Evolutionary conservation across 2,888 invertebrate genomes (phyloP), one percentile per base, ranked within the genome.

Genomic region (Endotricha flammealis): DNA sequence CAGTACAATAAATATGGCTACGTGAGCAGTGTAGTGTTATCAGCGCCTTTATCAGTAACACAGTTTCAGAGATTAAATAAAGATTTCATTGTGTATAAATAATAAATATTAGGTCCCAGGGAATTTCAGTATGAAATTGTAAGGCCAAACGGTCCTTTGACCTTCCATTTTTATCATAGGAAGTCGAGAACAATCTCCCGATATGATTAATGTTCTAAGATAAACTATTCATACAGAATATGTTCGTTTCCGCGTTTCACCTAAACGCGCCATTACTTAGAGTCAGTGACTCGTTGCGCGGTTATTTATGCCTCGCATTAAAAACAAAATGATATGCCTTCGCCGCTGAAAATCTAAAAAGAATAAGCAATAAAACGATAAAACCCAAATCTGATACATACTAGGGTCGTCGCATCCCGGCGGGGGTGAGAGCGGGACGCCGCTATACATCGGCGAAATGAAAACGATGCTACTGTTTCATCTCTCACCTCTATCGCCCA

Each of bases 301-400:
- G 77, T 83, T 85, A 85, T 85, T 85, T 85, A 86, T 80, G 77
- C 56, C 55, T 66, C 67, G 64, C 82, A 83, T 86, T 85, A 85
- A 86, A 86, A 85, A 80, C 80, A 80, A 82, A 86, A 85, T 85
- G 83, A 85, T 86, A 83, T 82, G 83, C 83, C 79, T 82, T 74
- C 80, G 75, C 80, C 73, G 78, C 79, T 83, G 83, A 85, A 86
- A 86, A 86, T 86, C 85, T 85, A 86, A 86, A 85, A 86, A 86
- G 83, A 86, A 86, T 86, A 86, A 82, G 86, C 86, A 85, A 85
- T 86, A 86, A 86, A 86, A 86, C 83, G 83, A 85, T 86, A 86
- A 86, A 86, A 80, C 82, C 82, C 83, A 83, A 86, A 85, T 86
- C 86, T 83, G 86, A 86, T 86, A 86, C 86, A 85, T 81, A 76